A percentile compares a stretch with the other conserved stretches of the same genome.
These are phyloP conservation scores for Tiliqua scincoides DNA, from an alignment of 2,113 vertebrate species.

Conservation along the genomic window DNA sequence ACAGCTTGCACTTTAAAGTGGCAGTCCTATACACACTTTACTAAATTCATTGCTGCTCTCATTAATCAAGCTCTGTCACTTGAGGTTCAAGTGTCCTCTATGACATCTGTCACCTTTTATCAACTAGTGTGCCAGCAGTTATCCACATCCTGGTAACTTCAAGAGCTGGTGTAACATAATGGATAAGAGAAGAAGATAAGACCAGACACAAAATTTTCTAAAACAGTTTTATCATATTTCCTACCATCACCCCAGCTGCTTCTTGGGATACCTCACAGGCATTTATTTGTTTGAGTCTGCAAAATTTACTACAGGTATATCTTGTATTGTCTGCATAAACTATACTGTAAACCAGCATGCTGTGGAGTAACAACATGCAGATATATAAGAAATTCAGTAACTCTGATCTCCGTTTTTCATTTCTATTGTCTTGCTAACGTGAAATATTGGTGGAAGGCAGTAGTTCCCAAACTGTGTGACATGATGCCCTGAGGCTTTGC, in stretches of 20 bases:
- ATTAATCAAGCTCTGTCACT: no score
- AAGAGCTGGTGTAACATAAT: no score
- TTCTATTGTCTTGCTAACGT: conserved; percentile 15
- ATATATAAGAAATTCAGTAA: conserved; percentile 15
- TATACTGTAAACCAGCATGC: background rate
- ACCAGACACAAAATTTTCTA: background rate
- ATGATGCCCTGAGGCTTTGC: no score
- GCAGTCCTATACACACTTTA: no score
- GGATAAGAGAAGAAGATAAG: background rate
- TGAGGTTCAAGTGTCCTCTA: no score
- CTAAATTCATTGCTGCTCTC: no score
- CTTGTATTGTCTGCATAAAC: background rate
- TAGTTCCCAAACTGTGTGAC: no score
- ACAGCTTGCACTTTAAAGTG: no score
- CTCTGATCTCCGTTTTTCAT: background rate
- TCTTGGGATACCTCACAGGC: background rate
- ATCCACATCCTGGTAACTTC: no score
- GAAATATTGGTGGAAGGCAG: no score
- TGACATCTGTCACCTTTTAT: no score
- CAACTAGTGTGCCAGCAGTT: no score
- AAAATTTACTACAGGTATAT: background rate
- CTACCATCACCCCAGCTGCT: background rate
- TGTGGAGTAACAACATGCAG: background rate
- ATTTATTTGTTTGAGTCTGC: background rate
- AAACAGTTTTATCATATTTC: background rate